phyloP scores from a whole-genome alignment of 2,888 invertebrate genomes.

The Boloria euphrosyne region DNA sequence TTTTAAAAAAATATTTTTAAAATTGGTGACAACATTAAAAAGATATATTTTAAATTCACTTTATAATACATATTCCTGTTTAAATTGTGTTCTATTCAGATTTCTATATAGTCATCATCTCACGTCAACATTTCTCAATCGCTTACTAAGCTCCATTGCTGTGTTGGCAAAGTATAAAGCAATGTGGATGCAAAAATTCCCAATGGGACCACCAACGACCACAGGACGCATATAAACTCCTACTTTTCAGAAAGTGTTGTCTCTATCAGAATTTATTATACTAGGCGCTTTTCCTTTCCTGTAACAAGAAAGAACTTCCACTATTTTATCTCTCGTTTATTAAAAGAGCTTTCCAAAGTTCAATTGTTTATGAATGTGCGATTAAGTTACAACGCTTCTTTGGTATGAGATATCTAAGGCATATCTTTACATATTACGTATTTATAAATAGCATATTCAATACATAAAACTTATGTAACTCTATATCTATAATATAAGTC shows the following conservation, averaged over 20 bases:
- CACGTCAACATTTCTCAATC: background rate
- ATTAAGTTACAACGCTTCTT: conserved; percentile 1
- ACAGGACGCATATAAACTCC: conserved; percentile 1
- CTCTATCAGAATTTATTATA: conserved; percentile 4
- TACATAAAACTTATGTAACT: background rate
- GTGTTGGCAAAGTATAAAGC: background rate
- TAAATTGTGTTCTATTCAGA: no score
- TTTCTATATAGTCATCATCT: background rate
- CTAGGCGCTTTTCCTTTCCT: conserved; percentile 5
- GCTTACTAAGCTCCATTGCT: background rate
- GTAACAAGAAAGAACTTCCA: conserved; percentile 7
- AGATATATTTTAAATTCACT: no score
- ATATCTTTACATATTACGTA: background rate
- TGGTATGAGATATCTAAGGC: background rate
- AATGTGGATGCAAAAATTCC: background rate
- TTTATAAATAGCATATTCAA: background rate
- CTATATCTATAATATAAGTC: background rate
- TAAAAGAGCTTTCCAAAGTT: conserved; percentile 12
- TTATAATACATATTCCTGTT: no score
- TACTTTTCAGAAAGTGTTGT: background rate
- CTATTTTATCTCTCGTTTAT: conserved; percentile 17
- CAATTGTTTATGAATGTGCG: conserved; percentile 10
- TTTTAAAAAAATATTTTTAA: no score
- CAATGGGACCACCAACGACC: conserved; percentile 15
- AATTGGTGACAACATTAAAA: no score